phyloP scores from a whole-genome alignment of 2,113 vertebrate species.

The Aphyosemion australe region DNA sequence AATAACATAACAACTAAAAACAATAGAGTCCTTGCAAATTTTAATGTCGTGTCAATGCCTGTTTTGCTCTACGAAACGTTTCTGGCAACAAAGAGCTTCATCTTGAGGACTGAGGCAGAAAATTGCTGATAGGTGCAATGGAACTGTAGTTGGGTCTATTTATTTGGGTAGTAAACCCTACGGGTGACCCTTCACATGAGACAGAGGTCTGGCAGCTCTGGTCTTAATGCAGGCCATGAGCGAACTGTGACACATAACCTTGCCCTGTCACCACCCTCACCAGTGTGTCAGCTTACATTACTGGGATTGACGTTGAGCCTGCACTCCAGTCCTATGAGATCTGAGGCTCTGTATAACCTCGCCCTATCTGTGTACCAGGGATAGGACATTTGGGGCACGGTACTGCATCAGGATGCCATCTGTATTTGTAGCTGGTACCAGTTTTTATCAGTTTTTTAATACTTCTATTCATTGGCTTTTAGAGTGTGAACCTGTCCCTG shows the following conservation, averaged over 20 bases:
- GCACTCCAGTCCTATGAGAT: conserved; percentile 65
- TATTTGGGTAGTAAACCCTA: conserved; percentile 60
- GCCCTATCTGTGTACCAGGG: conserved; percentile 66
- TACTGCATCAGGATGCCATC: conserved; percentile 57
- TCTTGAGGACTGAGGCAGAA: conserved; percentile 16
- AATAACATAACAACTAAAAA: too few species aligned
- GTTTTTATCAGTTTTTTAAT: too few species aligned
- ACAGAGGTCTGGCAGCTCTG: conserved; percentile 61
- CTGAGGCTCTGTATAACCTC: conserved; percentile 78
- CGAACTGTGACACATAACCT: conserved; percentile 79
- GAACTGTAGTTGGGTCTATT: conserved; percentile 52
- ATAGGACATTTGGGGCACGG: conserved; percentile 70
- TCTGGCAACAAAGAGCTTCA: conserved; percentile 31
- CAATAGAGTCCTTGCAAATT: conserved; percentile 21
- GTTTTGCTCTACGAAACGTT: conserved; percentile 33
- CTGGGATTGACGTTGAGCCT: conserved; percentile 78
- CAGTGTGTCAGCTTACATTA: conserved; percentile 77
- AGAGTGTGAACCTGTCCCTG: too few species aligned
- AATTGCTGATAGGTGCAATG: conserved; percentile 49
- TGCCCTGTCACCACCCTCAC: conserved; percentile 82
- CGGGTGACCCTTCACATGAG: conserved; percentile 66
- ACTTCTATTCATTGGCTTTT: too few species aligned
- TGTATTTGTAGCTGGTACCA: conserved; percentile 57
- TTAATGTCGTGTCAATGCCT: conserved; percentile 6
- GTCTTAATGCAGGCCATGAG: conserved; percentile 68